phyloP scores from a whole-genome alignment of 2,797 vertebrate genomes.

The Schizopygopsis malacanthus region DNA sequence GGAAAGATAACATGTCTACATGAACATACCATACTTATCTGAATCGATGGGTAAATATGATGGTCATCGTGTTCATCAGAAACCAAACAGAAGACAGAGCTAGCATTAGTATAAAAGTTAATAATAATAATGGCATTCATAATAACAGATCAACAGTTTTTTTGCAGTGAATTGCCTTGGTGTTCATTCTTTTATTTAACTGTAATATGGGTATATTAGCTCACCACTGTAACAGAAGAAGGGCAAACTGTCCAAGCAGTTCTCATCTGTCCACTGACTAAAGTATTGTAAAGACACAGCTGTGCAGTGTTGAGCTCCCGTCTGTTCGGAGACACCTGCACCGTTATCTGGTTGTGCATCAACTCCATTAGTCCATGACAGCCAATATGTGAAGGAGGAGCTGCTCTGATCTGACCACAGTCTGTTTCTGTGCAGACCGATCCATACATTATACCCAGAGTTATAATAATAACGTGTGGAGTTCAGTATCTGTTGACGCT shows the following conservation, averaged over 20 bases:
- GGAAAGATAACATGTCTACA: background rate
- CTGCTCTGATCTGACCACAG: constrained; percentile 63
- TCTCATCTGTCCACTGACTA: too few relatives aligned
- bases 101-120: background rate
- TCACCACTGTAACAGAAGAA: too few relatives aligned
- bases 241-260: too few relatives aligned
- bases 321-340: background rate
- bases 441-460: constrained; percentile 44
- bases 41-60: background rate
- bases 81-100: background rate
- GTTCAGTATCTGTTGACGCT: background rate
- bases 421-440: constrained; percentile 65
- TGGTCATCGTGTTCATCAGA: background rate
- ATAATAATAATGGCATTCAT: too few relatives aligned
- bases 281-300: too few relatives aligned
- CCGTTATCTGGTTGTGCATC: constrained; percentile 41
- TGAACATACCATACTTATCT: constrained; percentile 17
- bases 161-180: too few relatives aligned
- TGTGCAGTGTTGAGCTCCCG: too few relatives aligned
- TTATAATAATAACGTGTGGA: background rate
- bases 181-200: too few relatives aligned
- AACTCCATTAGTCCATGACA: background rate
- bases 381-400: constrained; percentile 61
- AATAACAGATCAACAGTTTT: too few relatives aligned
- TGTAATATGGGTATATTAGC: too few relatives aligned